Percentiles rank a stretch among this genome's conserved stretches.
These are phyloP conservation scores for Anagyrus pseudococci DNA, from an alignment of 2,888 invertebrate genomes.

Conservation along the genomic window DNA sequence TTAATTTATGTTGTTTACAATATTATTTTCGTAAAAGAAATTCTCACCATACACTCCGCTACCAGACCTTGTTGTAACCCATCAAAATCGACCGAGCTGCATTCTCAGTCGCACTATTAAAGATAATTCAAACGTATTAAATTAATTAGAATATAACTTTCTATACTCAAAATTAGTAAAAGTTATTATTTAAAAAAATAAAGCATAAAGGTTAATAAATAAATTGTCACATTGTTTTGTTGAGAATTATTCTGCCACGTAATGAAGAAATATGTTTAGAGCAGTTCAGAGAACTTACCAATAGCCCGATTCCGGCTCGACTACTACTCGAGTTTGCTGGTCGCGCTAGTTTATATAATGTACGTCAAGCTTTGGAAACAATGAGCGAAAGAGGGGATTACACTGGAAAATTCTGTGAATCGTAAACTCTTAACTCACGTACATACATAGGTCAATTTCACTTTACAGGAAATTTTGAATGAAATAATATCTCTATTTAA, in stretches of 20 bases:
- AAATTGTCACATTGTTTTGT: too few species aligned
- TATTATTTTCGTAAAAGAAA: neutral
- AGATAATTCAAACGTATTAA: neutral
- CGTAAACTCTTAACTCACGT: too few species aligned
- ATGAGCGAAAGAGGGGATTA: neutral
- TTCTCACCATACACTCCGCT: conserved; percentile 25
- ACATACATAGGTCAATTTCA: too few species aligned
- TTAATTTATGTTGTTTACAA: neutral
- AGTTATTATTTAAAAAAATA: too few species aligned
- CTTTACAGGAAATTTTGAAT: too few species aligned
- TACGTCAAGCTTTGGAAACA: neutral
- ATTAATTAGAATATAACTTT: too few species aligned
- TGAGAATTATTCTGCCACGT: too few species aligned
- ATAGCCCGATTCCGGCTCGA: conserved; percentile 3
- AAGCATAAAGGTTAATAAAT: too few species aligned
- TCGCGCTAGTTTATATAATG: conserved; percentile 11
- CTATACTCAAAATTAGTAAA: too few species aligned
- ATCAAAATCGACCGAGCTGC: conserved; percentile 8
- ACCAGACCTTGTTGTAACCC: conserved; percentile 9
- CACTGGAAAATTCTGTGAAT: neutral
- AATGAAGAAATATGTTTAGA: too few species aligned
- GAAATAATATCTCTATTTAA: too few species aligned
- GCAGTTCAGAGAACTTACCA: conserved; percentile 15
- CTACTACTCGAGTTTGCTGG: neutral
- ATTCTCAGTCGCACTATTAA: neutral